Evolutionary conservation across 2,113 vertebrate genomes (phyloP).

Genomic region (Anolis carolinensis): DNA sequence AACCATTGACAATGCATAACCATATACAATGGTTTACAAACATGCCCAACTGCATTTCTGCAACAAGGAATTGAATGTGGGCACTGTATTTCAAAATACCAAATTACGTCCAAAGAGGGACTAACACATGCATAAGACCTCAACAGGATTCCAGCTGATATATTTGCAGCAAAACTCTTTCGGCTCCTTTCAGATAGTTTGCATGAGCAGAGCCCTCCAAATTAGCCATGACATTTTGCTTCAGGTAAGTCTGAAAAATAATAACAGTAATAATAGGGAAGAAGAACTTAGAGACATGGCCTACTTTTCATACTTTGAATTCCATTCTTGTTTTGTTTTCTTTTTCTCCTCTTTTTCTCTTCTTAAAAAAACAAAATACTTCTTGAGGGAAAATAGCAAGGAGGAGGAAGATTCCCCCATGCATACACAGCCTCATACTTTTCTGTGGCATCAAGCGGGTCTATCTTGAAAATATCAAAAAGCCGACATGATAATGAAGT

Average conservation of each 20-base stretch:
- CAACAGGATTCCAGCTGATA: too few relatives aligned
- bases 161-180: background rate
- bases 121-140: too few relatives aligned
- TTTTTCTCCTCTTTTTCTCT: background rate
- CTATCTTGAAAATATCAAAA: slow-evolving; percentile 31
- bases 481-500: background rate
- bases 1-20: too few relatives aligned
- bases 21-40: too few relatives aligned
- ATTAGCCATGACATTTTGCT: background rate
- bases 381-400: background rate
- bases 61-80: too few relatives aligned
- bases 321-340: background rate
- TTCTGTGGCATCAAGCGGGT: background rate
- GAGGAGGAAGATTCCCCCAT: background rate
- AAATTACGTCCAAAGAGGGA: too few relatives aligned
- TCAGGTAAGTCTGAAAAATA: background rate
- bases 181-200: background rate
- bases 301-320: slow-evolving; percentile 59
- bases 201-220: background rate
- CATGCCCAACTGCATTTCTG: too few relatives aligned
- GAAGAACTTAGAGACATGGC: slow-evolving; percentile 38
- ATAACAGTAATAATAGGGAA: background rate
- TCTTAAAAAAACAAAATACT: background rate
- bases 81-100: too few relatives aligned
- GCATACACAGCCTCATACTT: background rate